phyloP scores from a whole-genome alignment of 2,888 invertebrate species.

The Lingula anatina region DNA sequence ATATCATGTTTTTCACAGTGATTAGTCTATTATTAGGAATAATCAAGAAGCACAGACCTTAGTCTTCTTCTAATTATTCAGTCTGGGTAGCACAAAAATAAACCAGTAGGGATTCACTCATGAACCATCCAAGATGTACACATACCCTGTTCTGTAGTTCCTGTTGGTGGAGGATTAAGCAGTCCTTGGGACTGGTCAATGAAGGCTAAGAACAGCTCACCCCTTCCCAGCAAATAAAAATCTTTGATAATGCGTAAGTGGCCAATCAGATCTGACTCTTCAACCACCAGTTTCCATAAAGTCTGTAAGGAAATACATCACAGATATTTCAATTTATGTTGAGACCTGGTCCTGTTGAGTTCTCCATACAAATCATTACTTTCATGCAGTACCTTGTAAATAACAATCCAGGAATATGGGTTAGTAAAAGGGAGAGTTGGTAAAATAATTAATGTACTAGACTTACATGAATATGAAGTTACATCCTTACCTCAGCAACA shows the following conservation, averaged over 20 bases:
- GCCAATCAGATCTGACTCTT: conserved; percentile 74
- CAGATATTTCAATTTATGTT: no score
- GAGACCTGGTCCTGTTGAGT: no score
- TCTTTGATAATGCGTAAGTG: conserved; percentile 81
- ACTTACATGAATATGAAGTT: no score
- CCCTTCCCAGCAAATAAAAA: conserved; percentile 80
- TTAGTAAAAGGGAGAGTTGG: no score
- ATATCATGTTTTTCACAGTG: no score
- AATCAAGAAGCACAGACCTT: no score
- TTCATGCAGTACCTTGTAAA: no score
- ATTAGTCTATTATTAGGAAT: no score
- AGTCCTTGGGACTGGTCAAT: conserved; percentile 58
- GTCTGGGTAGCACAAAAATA: not conserved
- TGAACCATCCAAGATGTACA: conserved; percentile 3
- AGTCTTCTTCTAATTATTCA: not conserved
- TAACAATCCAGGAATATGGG: no score
- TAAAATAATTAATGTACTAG: no score
- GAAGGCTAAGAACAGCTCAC: conserved; percentile 83
- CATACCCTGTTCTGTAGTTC: conserved; percentile 50
- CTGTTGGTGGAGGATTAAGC: conserved; percentile 38
- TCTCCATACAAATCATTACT: no score
- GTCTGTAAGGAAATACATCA: no score
- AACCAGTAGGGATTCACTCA: not conserved
- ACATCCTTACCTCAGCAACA: conserved; percentile 66
- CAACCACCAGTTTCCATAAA: conserved; percentile 77